A percentile compares a stretch with the other conserved stretches of the same genome.
Conservation (phyloP, 35 echinoderm and acorn worm species). For the Acanthaster planci region DNA sequence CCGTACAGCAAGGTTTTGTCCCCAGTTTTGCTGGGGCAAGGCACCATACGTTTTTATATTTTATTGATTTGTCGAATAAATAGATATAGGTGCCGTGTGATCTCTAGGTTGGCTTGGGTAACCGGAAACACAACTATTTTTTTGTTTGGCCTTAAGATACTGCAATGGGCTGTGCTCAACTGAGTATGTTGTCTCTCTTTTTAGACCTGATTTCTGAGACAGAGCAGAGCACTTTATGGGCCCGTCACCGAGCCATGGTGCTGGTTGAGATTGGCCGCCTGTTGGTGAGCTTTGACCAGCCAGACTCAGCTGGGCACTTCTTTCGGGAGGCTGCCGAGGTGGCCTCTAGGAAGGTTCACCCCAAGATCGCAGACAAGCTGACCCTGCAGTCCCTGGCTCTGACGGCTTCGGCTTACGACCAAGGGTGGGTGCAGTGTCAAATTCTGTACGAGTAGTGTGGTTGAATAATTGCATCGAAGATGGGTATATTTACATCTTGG, state of each 20-base stretch:
- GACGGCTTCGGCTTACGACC: not conserved
- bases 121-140: too few relatives aligned
- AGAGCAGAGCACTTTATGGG: not conserved
- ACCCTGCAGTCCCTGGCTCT: not conserved
- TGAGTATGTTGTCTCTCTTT: not conserved
- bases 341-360: not conserved
- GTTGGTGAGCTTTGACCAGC: not conserved
- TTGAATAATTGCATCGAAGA: too few relatives aligned
- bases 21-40: too few relatives aligned
- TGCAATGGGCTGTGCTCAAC: not conserved
- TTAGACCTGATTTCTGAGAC: not conserved
- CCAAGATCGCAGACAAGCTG: not conserved
- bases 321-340: not conserved
- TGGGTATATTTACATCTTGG: too few relatives aligned
- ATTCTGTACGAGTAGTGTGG: too few relatives aligned
- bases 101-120: too few relatives aligned
- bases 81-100: too few relatives aligned
- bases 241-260: slow-evolving; percentile 1
- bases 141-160: too few relatives aligned
- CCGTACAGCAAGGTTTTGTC: too few relatives aligned
- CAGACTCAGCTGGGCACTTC: not conserved
- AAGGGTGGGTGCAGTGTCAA: too few relatives aligned
- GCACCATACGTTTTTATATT: too few relatives aligned
- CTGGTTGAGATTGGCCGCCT: slow-evolving; percentile 9
- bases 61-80: too few relatives aligned